Evolutionary conservation across 2,113 vertebrate genomes (phyloP).

Genomic region (Anser brachyrhynchus): DNA sequence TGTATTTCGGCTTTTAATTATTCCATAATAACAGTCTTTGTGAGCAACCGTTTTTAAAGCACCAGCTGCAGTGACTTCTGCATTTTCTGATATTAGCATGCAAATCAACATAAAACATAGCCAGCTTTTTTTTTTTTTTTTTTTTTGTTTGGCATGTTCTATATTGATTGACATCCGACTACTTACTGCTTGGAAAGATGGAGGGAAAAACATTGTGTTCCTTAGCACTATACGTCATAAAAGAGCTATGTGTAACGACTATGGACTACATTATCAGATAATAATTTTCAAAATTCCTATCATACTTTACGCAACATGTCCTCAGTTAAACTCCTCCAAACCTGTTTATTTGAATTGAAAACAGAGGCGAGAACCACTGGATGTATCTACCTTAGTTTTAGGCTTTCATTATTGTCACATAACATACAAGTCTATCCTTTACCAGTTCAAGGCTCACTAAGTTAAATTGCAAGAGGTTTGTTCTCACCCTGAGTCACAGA

Average conservation of each 20-base stretch:
- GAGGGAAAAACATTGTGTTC: neutral
- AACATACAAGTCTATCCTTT: neutral
- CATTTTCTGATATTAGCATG: neutral
- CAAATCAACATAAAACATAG: neutral
- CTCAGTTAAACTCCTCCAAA: neutral
- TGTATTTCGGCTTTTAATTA: constrained; percentile 1
- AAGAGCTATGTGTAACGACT: neutral
- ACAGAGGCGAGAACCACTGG: neutral
- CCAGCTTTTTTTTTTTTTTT: neutral
- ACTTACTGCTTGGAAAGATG: neutral
- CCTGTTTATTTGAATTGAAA: neutral
- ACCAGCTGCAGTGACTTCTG: neutral
- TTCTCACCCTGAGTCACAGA: neutral
- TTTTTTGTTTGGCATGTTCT: neutral
- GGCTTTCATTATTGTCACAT: neutral
- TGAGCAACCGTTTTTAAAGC: neutral
- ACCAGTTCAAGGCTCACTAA: neutral
- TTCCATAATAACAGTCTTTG: neutral
- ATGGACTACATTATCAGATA: neutral
- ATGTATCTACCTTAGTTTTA: neutral
- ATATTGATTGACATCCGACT: neutral
- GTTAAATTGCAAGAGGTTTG: neutral
- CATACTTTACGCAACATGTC: neutral
- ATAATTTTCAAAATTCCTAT: neutral
- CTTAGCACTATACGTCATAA: neutral